Evolutionary conservation across 2,797 vertebrate genomes (phyloP), one percentile per base, ranked within the genome.

Genomic region (Perodicticus potto): DNA sequence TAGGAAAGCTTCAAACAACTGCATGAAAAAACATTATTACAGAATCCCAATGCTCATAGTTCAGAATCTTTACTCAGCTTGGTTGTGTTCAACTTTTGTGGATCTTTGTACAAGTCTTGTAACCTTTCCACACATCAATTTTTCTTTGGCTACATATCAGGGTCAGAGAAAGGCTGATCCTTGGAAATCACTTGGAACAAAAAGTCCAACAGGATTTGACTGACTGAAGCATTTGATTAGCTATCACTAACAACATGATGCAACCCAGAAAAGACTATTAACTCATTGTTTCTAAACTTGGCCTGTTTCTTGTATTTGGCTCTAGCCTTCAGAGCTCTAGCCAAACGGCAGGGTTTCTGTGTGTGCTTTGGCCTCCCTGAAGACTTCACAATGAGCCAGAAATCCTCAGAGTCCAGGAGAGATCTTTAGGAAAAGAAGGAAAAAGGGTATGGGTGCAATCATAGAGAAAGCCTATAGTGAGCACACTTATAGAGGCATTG

Each of bases 211-310:
- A 84, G 65, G 69, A 93, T 93, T 94, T 95, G 77, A 96, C 89
- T 97, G 95, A 97, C 86, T 96, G 63, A 96, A 94, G 25, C 80
- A 91, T 94, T 96, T 97, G 91, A 95, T 94, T 96, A 97, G 86
- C 86, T 95, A 96, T 96, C 96, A 91, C 86, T 86, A 82, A 92
- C 34, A 95, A 57, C 32, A 89, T 96, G 70, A 96, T 89, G 92
- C 93, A 97, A 96, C 34, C 45, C 65, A 84, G 29, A 76, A 95
- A 94, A 27, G 90, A 96, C 95, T 95, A 82, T 96, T 96, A 97
- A 96, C 83, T 97, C 93, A 86, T 97, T 97, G 94, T 97, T 96
- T 94, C 84, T 94, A 91, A 97, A 91, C 70, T 93, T 96, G 92
- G 92, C 73, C 80, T 91, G 19, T 32, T 91, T 91, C 94, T 94